Evolutionary conservation across 2,797 vertebrate genomes (phyloP), one percentile per base, ranked within the genome.

Genomic region (Mionectes olivaceus): DNA sequence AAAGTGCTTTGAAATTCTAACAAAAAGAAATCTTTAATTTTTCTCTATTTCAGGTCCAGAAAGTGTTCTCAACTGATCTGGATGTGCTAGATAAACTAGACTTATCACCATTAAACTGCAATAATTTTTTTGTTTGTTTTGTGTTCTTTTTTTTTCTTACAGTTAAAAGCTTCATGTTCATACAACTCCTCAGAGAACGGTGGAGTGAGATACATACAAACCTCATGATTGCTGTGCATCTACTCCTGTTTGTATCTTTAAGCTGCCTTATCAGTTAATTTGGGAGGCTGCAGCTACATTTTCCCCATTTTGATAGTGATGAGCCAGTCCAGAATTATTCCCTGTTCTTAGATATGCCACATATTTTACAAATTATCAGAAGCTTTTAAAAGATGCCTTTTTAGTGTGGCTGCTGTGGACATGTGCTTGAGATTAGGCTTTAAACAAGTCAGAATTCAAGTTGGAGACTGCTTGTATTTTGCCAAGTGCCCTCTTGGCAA

Each of bases 1-100:
- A 8, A 93, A 93, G 88, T 77, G 87, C 90, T 96, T 96, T 94
- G 88, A 97, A 97, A 97, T 74, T 85, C 56, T 64, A 94, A 97
- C 91, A 87, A 95, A 95, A 89, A 93, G n/a, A 92, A 88, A 92
- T 85, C 63, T 87, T 95, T 94, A 73, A 35, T 81, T 96, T 96
- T 93, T 15, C 56, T 93, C 19, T 82, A 57, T 89, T 93, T 96
- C 81, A 84, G 87, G 77, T 83, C 55, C 63, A 95, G 71, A 73
- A 91, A 90, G 27, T 53, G 24, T 84, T 83, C 78, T 61, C 68
- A 64, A 9, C 56, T 2, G 12, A 91, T 57, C 69, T 79, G 55
- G 22, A 59, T 32, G 15, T 24, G 68, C 39, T 46, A 28, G 41
- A 75, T 4, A 4, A 78, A 10, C 8, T 41, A 47, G 56, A 79